Percentiles rank a stretch among this genome's conserved stretches.
phyloP scores from a whole-genome alignment of 2,888 invertebrate species.

The Pammene fasciana region DNA sequence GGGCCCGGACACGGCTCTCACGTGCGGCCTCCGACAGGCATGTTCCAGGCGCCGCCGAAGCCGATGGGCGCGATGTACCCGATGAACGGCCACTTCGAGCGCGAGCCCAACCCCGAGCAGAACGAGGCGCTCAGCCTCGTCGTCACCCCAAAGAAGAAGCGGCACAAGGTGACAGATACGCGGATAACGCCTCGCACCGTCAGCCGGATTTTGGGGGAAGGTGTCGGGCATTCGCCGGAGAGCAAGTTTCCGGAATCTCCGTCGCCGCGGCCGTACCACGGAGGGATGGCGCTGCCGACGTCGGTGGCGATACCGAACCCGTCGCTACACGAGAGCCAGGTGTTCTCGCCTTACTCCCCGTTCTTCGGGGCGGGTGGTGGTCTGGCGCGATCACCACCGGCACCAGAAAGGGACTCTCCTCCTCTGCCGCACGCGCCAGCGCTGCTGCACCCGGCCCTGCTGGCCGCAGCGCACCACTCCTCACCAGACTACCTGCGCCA shows the following conservation, averaged over 20 bases:
- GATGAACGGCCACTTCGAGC: conserved; percentile 85
- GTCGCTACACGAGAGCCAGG: conserved; percentile 96
- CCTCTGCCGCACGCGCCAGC: conserved; percentile 93
- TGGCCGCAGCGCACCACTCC: conserved; percentile 92
- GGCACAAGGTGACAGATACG: conserved; percentile 98
- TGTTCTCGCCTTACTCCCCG: conserved; percentile 95
- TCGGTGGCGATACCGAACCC: conserved; percentile 98
- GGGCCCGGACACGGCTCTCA: conserved; percentile 75
- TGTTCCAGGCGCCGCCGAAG: conserved; percentile 94
- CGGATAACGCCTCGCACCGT: conserved; percentile 95
- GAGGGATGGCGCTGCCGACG: conserved; percentile 95
- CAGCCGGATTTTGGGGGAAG: conserved; percentile 92
- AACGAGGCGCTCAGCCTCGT: conserved; percentile 97
- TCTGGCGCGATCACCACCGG: conserved; percentile 83
- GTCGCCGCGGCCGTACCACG: conserved; percentile 89
- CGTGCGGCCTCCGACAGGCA: conserved; percentile 86
- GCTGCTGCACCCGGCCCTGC: conserved; percentile 92
- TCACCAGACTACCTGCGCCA: conserved; percentile 90
- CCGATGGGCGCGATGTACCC: conserved; percentile 87
- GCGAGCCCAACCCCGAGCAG: conserved; percentile 91
- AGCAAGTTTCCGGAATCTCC: conserved; percentile 86
- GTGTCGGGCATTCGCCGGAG: conserved; percentile 87
- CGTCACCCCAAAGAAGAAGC: conserved; percentile 97
- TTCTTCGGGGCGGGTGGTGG: conserved; percentile 88
- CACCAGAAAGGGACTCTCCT: conserved; percentile 90